These are phyloP conservation scores for Microvelia longipes DNA, from an alignment of 1,140 invertebrate genomes.

Conservation along the genomic window DNA sequence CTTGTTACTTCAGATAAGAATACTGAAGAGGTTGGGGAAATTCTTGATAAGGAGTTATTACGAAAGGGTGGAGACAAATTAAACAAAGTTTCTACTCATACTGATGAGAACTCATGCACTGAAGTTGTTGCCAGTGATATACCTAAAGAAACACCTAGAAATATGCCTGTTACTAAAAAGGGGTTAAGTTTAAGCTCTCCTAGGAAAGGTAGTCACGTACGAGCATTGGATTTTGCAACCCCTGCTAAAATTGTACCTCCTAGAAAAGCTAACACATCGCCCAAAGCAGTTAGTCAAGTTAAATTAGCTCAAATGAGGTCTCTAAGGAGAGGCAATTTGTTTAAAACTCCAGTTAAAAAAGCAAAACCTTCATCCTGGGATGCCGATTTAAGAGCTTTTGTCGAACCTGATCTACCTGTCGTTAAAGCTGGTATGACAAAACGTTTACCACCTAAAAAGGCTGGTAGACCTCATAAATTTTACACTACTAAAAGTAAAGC, in stretches of 20 bases:
- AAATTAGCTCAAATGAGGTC: background rate
- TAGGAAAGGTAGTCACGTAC: conserved; percentile 8
- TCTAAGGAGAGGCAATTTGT: conserved; percentile 2
- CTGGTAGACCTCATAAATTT: background rate
- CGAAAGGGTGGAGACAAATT: too few species aligned
- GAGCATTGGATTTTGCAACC: conserved; percentile 11
- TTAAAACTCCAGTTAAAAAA: conserved; percentile 9
- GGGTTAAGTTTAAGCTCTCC: conserved; percentile 10
- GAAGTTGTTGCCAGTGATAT: too few species aligned
- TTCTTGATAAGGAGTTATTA: too few species aligned
- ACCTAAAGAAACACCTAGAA: conserved; percentile 1
- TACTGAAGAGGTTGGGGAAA: too few species aligned
- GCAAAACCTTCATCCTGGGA: conserved; percentile 9
- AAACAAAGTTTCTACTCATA: too few species aligned
- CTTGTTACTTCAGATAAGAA: too few species aligned
- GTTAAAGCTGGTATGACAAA: conserved; percentile 7
- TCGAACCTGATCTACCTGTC: conserved; percentile 6
- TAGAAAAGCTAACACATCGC: conserved; percentile 7
- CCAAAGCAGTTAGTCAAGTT: conserved; percentile 2
- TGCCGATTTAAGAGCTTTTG: conserved; percentile 8
- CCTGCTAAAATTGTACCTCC: conserved; percentile 3
- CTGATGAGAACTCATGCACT: too few species aligned
- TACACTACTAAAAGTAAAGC: background rate
- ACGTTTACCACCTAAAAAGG: background rate
- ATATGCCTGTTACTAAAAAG: background rate